phyloP scores from a whole-genome alignment of 2,797 vertebrate genomes.

The Diplodus puntazzo region DNA sequence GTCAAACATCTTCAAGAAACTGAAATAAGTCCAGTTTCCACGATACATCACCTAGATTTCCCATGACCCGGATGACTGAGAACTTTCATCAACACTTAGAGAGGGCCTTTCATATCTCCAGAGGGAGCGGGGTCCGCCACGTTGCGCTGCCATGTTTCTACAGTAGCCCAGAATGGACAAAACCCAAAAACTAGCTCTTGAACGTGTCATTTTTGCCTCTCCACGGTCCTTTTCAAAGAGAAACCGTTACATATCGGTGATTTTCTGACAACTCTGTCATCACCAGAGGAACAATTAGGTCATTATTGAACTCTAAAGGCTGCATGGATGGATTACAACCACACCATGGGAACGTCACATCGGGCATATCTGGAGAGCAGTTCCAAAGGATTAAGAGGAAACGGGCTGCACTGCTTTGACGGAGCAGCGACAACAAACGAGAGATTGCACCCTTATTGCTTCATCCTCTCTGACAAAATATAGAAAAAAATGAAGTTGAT shows the following conservation, averaged over 20 bases:
- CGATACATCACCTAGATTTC: no score
- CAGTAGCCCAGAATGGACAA: no score
- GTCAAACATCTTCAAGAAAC: no score
- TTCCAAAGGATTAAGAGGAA: constrained; percentile 30
- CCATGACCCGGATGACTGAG: no score
- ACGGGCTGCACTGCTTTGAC: neutral
- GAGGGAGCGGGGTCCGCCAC: no score
- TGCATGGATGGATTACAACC: constrained; percentile 1
- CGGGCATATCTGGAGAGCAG: constrained; percentile 13
- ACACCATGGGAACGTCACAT: neutral
- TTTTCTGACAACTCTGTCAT: neutral
- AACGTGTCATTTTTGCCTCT: no score
- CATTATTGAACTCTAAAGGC: neutral
- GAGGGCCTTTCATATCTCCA: no score
- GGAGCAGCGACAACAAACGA: constrained; percentile 22
- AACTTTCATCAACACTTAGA: no score
- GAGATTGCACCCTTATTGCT: constrained; percentile 60
- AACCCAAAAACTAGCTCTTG: no score
- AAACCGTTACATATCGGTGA: neutral
- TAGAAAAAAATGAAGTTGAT: constrained; percentile 43
- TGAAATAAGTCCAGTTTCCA: no score
- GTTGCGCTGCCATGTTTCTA: no score
- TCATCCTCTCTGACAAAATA: constrained; percentile 61
- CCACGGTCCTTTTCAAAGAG: no score
- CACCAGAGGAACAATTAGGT: neutral